These are phyloP conservation scores for Argyrosomus japonicus DNA, from an alignment of 2,113 vertebrate species.

Conservation along the genomic window DNA sequence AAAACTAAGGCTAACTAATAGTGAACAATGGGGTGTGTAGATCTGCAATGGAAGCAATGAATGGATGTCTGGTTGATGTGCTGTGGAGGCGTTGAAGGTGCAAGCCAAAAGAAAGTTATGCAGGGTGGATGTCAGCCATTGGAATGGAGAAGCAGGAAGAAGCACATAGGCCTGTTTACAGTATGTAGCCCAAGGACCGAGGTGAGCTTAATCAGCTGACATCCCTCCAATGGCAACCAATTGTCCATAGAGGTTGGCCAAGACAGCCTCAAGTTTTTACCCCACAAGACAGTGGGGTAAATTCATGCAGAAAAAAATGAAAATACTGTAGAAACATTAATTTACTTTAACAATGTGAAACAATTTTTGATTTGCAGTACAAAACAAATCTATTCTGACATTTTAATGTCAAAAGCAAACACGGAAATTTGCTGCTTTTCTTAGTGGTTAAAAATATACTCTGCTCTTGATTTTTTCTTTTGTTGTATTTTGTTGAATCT, in stretches of 20 bases:
- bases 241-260: background rate
- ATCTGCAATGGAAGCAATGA: background rate
- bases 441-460: background rate
- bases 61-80: background rate
- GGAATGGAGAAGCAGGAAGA: background rate
- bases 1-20: background rate
- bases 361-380: background rate
- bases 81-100: background rate
- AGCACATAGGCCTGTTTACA: background rate
- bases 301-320: background rate
- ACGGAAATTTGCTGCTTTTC: background rate
- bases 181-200: background rate
- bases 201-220: background rate
- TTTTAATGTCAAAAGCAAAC: background rate
- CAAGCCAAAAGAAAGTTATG: background rate
- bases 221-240: background rate
- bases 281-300: background rate
- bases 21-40: background rate
- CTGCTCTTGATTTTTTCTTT: slow-evolving; percentile 14
- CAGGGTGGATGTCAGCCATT: no score
- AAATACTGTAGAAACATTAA: background rate
- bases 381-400: background rate
- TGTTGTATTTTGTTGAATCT: slow-evolving; percentile 44
- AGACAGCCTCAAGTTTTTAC: background rate
- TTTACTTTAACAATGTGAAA: background rate